These are phyloP conservation scores for Caenorhabditis sinica DNA, from an alignment of 2,888 invertebrate genomes.

Conservation along the genomic window DNA sequence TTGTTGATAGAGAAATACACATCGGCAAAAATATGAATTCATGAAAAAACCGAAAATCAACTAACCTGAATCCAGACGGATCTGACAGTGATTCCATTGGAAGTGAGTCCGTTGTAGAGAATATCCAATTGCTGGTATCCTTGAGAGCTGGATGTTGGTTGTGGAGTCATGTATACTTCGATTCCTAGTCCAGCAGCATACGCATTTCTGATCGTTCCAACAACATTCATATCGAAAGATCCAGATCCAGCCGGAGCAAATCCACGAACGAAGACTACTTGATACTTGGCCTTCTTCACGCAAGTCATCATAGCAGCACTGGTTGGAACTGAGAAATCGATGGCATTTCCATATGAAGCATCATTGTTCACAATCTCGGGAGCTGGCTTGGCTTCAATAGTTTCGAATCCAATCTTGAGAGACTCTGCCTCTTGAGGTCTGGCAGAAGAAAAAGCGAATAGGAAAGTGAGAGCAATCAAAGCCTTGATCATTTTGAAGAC, in stretches of 20 bases:
- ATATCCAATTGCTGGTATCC: constrained; percentile 67
- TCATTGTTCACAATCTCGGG: constrained; percentile 52
- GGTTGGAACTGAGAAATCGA: constrained; percentile 62
- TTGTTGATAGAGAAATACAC: constrained; percentile 12
- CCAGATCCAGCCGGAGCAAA: constrained; percentile 69
- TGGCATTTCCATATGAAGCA: constrained; percentile 56
- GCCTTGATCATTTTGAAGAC: constrained; percentile 24
- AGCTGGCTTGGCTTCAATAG: constrained; percentile 41
- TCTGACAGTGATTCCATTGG: constrained; percentile 62
- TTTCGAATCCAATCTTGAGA: constrained; percentile 37
- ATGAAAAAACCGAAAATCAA: not conserved
- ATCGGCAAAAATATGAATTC: not conserved
- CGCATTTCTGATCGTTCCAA: constrained; percentile 67
- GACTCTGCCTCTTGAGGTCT: constrained; percentile 37
- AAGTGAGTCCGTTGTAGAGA: constrained; percentile 60
- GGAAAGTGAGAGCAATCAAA: constrained; percentile 16
- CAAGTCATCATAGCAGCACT: constrained; percentile 47
- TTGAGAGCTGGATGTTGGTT: constrained; percentile 44
- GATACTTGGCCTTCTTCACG: constrained; percentile 56
- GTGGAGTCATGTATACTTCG: constrained; percentile 74
- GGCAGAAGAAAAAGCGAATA: constrained; percentile 42
- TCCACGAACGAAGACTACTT: constrained; percentile 62
- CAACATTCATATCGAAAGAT: constrained; percentile 65
- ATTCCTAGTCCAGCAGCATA: constrained; percentile 69
- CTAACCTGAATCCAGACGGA: constrained; percentile 70